Conservation (phyloP, 2,797 vertebrate species). For the Aplochiton taeniatus region DNA sequence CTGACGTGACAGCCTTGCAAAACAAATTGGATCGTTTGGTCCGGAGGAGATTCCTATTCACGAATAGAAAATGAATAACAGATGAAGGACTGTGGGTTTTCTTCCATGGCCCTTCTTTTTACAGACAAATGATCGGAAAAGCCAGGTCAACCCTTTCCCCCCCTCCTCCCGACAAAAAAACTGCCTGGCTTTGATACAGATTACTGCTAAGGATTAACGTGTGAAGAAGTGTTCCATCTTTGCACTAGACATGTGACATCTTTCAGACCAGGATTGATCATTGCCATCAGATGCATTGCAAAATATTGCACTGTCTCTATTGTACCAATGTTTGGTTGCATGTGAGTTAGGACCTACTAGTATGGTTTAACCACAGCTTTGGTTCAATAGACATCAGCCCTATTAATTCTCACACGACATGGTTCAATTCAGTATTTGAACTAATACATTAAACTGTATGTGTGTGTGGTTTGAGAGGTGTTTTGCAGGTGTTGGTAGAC, state of each 20-base stretch:
- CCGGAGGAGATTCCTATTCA: too few relatives aligned
- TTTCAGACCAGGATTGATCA: not conserved
- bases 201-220: not conserved
- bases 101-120: not conserved
- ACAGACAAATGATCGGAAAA: not conserved
- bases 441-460: too few relatives aligned
- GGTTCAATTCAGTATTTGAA: too few relatives aligned
- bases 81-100: too few relatives aligned
- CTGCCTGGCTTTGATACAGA: not conserved
- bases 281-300: not conserved
- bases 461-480: too few relatives aligned
- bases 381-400: too few relatives aligned
- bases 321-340: not conserved
- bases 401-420: too few relatives aligned
- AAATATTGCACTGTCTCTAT: not conserved
- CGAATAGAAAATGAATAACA: too few relatives aligned
- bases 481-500: not conserved
- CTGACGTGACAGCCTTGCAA: slow-evolving; percentile 64
- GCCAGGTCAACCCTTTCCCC: not conserved
- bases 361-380: too few relatives aligned
- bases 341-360: not conserved
- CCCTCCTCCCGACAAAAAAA: too few relatives aligned
- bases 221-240: not conserved
- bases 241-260: not conserved
- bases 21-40: not conserved